These are phyloP conservation scores for Mongoloraphidia duomilia DNA, from an alignment of 2,888 invertebrate species.

Conservation along the genomic window DNA sequence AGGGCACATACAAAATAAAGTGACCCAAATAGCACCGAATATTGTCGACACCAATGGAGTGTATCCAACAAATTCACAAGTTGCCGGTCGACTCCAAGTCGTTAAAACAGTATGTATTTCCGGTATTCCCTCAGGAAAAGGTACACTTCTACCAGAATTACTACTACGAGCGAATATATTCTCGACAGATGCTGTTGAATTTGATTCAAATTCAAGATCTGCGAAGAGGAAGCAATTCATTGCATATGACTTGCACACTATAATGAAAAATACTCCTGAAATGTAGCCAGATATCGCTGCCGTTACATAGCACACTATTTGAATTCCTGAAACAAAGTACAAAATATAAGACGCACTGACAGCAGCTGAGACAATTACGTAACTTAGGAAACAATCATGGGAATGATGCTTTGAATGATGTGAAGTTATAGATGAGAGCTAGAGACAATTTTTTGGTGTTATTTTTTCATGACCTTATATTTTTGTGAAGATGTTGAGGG, in stretches of 20 bases:
- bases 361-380: too few species aligned
- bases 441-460: too few species aligned
- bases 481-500: too few species aligned
- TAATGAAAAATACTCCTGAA: not conserved
- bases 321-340: too few species aligned
- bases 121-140: too few species aligned
- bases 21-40: not conserved
- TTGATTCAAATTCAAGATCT: not conserved
- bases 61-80: not conserved
- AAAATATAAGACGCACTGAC: too few species aligned
- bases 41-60: not conserved
- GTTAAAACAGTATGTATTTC: too few species aligned
- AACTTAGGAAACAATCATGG: not conserved
- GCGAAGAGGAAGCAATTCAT: not conserved
- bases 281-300: not conserved
- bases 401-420: too few species aligned
- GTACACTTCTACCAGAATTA: too few species aligned
- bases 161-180: too few species aligned
- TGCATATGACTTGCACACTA: not conserved
- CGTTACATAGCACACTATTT: not conserved
- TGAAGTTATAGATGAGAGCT: too few species aligned
- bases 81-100: not conserved
- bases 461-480: too few species aligned
- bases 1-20: not conserved
- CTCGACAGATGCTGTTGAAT: not conserved